These are phyloP conservation scores for Parnassius apollo DNA, from an alignment of 2,888 invertebrate genomes.

Conservation along the genomic window DNA sequence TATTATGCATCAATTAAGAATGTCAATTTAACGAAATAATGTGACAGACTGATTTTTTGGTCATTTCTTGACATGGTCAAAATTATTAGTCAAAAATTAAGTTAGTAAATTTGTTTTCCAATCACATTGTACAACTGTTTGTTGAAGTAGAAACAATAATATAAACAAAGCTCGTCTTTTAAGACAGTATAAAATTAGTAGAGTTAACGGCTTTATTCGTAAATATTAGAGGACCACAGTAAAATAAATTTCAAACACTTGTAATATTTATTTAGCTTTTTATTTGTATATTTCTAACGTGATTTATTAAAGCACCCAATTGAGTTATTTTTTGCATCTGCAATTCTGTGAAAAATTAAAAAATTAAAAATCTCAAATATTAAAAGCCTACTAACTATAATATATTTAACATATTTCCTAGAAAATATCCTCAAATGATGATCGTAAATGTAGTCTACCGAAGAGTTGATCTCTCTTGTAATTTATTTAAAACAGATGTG, in stretches of 20 bases:
- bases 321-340: too few relatives aligned
- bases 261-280: neutral
- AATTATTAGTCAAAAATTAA: neutral
- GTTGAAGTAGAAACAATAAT: neutral
- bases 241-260: conserved; percentile 24
- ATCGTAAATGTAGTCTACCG: too few relatives aligned
- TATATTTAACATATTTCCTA: too few relatives aligned
- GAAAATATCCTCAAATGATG: too few relatives aligned
- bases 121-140: too few relatives aligned
- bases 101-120: too few relatives aligned
- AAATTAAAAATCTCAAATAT: too few relatives aligned
- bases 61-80: conserved; percentile 25
- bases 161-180: neutral
- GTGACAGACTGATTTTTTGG: conserved; percentile 9
- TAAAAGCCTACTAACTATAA: too few relatives aligned
- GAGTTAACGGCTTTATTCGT: conserved; percentile 27
- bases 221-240: conserved; percentile 46
- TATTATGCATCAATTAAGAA: conserved; percentile 59
- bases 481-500: too few relatives aligned
- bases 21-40: conserved; percentile 59
- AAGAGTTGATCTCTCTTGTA: too few relatives aligned
- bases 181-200: conserved; percentile 4
- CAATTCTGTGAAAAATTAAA: too few relatives aligned
- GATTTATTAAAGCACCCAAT: conserved; percentile 5
- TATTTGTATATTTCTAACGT: conserved; percentile 7